Evolutionary conservation across 2,888 invertebrate genomes (phyloP), one percentile per base, ranked within the genome.

Genomic region (Melieria picta): DNA sequence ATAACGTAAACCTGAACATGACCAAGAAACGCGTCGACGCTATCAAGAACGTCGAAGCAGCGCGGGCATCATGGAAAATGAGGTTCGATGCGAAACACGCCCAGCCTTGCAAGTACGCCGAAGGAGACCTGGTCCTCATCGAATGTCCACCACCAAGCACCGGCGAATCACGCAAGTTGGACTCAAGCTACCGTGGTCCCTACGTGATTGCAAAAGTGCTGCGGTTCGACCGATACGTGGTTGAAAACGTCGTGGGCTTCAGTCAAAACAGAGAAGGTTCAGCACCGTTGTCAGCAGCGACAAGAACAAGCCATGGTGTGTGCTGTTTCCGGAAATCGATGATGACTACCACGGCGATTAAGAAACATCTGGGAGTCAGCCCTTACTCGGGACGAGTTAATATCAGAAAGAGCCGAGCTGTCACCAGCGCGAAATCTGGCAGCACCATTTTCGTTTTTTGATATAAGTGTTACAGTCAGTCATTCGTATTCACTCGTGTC

Each of bases 81-180:
- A 52, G 70, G 64, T 70, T 71, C 11, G 63, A 73, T 16, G 52
- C 56, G 6, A 74, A 72, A 43, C 72, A 74, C 50, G 48, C 47
- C 7, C 42, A 46, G 16, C 71, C 72, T 16, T 62, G 55, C 9
- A 5, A 69, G 5, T 75, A 72, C 60, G 11, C 57, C 0, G 68
- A 65, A 7, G 72, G 72, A 7, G 70, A 75, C 48, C 13, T 72
- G 9, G 73, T 73, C 30, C 52, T 72, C 7, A 50, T 73, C 2
- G 75, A 77, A 69, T 62, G 75, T 47, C 76, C 62, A 3, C 61
- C 67, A 7, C 71, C 60, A 7, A 73, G 73, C 47, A 72, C 68
- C 16, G 72, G 74, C 5, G 60, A 74, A 48, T 71, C 71, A 3
- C 63, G 56, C 5, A 30, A 16, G 58, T n/a, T 30, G 13, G 13